Evolutionary conservation across 1,140 invertebrate species (phyloP), one percentile per base, ranked within the genome.

Genomic region (Radopholus similis): DNA sequence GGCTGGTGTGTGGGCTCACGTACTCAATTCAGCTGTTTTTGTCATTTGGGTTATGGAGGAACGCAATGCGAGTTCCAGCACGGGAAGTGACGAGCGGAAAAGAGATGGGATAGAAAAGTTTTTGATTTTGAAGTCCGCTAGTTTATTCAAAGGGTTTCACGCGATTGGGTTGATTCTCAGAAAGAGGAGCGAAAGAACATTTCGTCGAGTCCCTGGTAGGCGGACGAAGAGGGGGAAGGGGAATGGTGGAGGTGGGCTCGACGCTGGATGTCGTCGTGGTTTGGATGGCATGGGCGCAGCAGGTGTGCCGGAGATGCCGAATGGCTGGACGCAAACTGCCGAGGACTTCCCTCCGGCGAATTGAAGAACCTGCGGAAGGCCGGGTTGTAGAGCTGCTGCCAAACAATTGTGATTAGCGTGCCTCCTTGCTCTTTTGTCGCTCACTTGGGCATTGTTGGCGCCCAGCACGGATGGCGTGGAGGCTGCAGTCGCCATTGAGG

Each of bases 1-100:
- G 66, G 66, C 32, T 54, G 35, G n/a, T 68, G 66, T 32, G 56
- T 68, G 68, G 66, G 66, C 23, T 55, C 66, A 30, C 18, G 38
- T 23, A 35, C 53, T 32, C 23, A 18, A 13, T 67, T 49, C 47
- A 34, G 64, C n/a, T 68, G 66, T 47, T 44, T 67, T 34, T 68
- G 66, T 28, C 68, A 68, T 42, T 37, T 68, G 13, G 66, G 66
- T 37, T 68, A 34, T 18, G 18, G 28, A 13, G 66, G 66, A 8
- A 65, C n/a, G n/a, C 47, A 62, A 32, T 65, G 63, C 28, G 47
- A 65, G 30, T 62, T 65, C 23, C 64, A 65, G 40, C 62, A 11
- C 18, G 47, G 21, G 4, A 51, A 51, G 13, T 51, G 47, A 51
- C 9, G 4, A 4, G 11, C 21, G 9, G 4, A 49, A 49, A 49